Base-by-base conservation (phyloP, 92 coral and sea anemone species). In the Diadumene lineata region DNA sequence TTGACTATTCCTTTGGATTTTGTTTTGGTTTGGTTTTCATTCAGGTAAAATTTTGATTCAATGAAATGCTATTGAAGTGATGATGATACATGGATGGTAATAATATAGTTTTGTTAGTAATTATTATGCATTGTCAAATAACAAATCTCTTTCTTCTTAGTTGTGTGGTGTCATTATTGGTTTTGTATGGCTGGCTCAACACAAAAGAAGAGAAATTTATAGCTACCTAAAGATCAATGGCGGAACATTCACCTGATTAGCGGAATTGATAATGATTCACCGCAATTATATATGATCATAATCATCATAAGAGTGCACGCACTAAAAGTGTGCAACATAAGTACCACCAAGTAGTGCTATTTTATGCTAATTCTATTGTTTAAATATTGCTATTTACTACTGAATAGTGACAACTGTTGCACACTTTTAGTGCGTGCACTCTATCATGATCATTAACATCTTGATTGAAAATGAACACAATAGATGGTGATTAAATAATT, bases 1-100 rank as follows among this genome's bases (percentile, higher is more conserved):
- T 62, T 38, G 31, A 11, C 29, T 62, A 62, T 62, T 13, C 32
- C 43, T 62, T 62, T 62, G 68, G 43, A 62, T 62, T 62, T 29
- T 27, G 68, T 31, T 62, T 62, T 27, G 68, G 68, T 27, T 27
- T 62, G 30, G 68, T 43, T 62, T 11, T 1, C 7, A 26, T 62
- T 11, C 68, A 28, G 68, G 68, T 62, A 62, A 60, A 30, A 23
- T 60, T 2, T 60, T 22, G n/a, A 53, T 53, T 16, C 22, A 7
- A 53, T 53, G 6, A 55, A 55, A 44, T 44, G 9, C 17, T 44
- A 9, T 44, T 44, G n/a, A n/a, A n/a, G n/a, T 38, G 48, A 38
- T 38, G 48, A 38, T 38, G 48, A 38, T 38, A 38, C 6, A 38
- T 38, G 6, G 13, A 38, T 38, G 6, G 13, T 38, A 4, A 38